A percentile compares a stretch with the other conserved stretches of the same genome.
phyloP scores from a whole-genome alignment of 1,140 invertebrate genomes.

The Leptoteleia sp. region DNA sequence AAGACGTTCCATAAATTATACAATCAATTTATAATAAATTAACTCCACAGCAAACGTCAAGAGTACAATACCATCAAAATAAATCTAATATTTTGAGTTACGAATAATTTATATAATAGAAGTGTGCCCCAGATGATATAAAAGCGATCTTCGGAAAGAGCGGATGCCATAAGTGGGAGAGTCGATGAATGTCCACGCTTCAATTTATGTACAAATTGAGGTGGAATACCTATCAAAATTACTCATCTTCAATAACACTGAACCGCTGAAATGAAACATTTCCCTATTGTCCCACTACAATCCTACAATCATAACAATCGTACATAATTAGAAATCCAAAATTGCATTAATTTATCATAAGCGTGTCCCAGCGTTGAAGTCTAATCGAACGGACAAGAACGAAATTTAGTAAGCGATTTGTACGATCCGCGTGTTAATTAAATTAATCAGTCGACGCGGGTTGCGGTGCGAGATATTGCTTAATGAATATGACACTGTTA shows the following conservation, averaged over 20 bases:
- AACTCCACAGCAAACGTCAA: too few relatives aligned
- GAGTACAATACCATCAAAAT: too few relatives aligned
- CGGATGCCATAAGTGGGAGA: conserved; percentile 51
- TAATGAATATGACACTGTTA: conserved; percentile 44
- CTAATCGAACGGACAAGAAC: not conserved
- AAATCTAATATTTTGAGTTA: too few relatives aligned
- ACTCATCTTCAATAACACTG: not conserved
- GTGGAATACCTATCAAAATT: conserved; percentile 15
- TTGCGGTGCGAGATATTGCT: conserved; percentile 8
- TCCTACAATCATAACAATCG: too few relatives aligned
- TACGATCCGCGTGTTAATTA: conserved; percentile 13
- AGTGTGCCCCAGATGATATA: conserved; percentile 42
- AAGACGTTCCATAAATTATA: too few relatives aligned
- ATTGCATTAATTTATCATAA: not conserved
- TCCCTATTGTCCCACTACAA: too few relatives aligned
- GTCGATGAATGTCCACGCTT: conserved; percentile 31
- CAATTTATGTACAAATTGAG: conserved; percentile 29
- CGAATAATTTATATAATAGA: not conserved
- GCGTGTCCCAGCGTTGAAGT: too few relatives aligned
- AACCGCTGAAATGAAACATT: too few relatives aligned
- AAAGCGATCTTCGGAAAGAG: conserved; percentile 39
- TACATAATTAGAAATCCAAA: too few relatives aligned
- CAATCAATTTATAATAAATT: too few relatives aligned
- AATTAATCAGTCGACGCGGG: conserved; percentile 10
- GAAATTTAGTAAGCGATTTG: not conserved